Base-by-base conservation (phyloP, 2,797 vertebrate genomes). In the Spinus pinus region DNA sequence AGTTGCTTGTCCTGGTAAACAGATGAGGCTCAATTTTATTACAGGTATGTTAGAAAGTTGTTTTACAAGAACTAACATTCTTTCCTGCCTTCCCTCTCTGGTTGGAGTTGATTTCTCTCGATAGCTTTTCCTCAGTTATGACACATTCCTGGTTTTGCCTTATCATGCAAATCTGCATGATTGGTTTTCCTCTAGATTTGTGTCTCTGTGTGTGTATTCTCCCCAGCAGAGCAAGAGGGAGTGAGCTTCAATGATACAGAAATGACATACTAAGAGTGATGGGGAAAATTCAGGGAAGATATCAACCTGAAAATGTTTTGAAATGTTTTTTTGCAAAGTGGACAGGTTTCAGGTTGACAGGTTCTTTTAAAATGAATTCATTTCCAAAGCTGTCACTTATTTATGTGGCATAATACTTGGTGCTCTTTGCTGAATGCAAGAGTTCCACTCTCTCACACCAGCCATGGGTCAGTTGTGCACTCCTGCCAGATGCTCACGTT, bases 241-340 rank as follows among this genome's bases (percentile, higher is more conserved):
- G 14, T 7, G 62, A 73, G n/a, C 53, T 74, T 47, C 57, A 96
- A 44, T 23, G 12, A 74, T 42, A 65, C 12, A 69, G 79, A 93
- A 90, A 56, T 31, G 24, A 62, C 51, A 81, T 51, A 15, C 31
- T 89, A 37, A 58, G 69, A 92, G 24, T 35, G 69, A 74, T 28
- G 39, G 42, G 27, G 50, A 69, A 81, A 91, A 90, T 31, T 82
- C 61, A 81, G 22, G 58, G 74, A 84, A 90, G 62, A 49, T 41
- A 80, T 62, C 86, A 66, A 83, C 72, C 81, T 84, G 80, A 72
- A 93, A 93, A 95, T 72, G 58, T 89, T 95, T 88, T 83, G 44
- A 92, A 86, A 78, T 70, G 15, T 83, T 44, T 82, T 72, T 85
- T 88, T 89, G 6, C 20, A 6, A 79, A 64, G 80, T 35, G 85